phyloP scores from a whole-genome alignment of 2,797 vertebrate genomes.

The Cirrhinus mrigala region DNA sequence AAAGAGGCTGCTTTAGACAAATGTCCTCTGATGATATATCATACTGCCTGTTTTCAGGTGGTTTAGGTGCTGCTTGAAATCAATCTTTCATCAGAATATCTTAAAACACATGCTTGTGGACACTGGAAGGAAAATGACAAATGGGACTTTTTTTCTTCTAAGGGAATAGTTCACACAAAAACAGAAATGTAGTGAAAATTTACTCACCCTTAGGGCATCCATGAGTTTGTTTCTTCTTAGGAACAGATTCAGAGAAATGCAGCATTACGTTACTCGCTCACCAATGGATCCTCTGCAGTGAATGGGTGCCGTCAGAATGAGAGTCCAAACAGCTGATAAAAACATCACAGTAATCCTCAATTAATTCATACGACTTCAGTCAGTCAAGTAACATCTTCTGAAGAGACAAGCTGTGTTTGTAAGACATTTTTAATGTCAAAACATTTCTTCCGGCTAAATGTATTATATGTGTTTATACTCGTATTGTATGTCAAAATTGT shows the following conservation, averaged over 20 bases:
- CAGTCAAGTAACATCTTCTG: not conserved
- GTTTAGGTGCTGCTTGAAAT: slow-evolving; percentile 3
- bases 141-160: not conserved
- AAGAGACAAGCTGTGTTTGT: too few species aligned
- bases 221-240: not conserved
- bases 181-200: not conserved
- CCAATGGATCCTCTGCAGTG: not conserved
- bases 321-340: not conserved
- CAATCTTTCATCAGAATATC: not conserved
- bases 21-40: slow-evolving; percentile 11
- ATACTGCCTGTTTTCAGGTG: slow-evolving; percentile 9
- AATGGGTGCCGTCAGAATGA: not conserved
- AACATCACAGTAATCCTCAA: not conserved
- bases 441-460: too few species aligned
- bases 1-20: slow-evolving; percentile 2
- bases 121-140: slow-evolving; percentile 1
- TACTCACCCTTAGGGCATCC: not conserved
- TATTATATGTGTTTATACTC: too few species aligned
- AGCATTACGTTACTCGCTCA: not conserved
- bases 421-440: not conserved
- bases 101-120: not conserved
- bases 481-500: not conserved
- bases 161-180: not conserved
- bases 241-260: not conserved
- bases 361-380: not conserved